A percentile compares a stretch with the other conserved stretches of the same genome.
phyloP scores from a whole-genome alignment of 2,113 vertebrate genomes.

The Sphyrna mokarran region DNA sequence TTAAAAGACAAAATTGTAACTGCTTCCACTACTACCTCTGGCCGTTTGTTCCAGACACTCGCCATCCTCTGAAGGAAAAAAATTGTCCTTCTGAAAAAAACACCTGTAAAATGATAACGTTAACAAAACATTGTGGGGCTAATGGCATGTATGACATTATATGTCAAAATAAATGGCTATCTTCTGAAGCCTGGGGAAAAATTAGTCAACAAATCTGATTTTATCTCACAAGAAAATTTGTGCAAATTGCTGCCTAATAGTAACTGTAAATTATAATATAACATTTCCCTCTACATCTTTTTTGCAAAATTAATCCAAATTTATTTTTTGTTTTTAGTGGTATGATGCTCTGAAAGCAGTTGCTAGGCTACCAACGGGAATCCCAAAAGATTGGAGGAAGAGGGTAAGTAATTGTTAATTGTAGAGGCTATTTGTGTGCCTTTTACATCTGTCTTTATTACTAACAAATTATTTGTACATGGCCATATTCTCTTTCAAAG shows the following conservation, averaged over 20 bases:
- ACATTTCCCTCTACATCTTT: neutral
- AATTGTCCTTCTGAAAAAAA: too few species aligned
- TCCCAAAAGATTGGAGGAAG: constrained; percentile 93
- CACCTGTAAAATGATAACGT: neutral
- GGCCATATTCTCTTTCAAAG: neutral
- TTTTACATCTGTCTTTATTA: neutral
- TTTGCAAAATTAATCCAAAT: neutral
- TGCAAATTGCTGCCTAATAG: neutral
- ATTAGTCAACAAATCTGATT: neutral
- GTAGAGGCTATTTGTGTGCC: neutral
- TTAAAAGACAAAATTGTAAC: too few species aligned
- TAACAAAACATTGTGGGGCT: neutral
- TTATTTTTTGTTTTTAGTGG: constrained; percentile 64
- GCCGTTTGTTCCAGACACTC: too few species aligned
- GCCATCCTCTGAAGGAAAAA: too few species aligned
- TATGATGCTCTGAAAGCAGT: constrained; percentile 95
- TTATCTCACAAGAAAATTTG: neutral
- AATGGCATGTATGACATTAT: neutral
- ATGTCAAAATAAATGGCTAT: neutral
- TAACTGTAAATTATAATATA: neutral
- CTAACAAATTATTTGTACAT: neutral
- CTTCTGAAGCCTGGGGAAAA: neutral
- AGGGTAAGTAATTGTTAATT: constrained; percentile 58
- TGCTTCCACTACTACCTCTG: too few species aligned
- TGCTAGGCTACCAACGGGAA: constrained; percentile 82